Percentiles rank a stretch among this genome's conserved stretches.
Conservation (phyloP, 2,888 invertebrate genomes). For the Eristalinus sepulchralis region DNA sequence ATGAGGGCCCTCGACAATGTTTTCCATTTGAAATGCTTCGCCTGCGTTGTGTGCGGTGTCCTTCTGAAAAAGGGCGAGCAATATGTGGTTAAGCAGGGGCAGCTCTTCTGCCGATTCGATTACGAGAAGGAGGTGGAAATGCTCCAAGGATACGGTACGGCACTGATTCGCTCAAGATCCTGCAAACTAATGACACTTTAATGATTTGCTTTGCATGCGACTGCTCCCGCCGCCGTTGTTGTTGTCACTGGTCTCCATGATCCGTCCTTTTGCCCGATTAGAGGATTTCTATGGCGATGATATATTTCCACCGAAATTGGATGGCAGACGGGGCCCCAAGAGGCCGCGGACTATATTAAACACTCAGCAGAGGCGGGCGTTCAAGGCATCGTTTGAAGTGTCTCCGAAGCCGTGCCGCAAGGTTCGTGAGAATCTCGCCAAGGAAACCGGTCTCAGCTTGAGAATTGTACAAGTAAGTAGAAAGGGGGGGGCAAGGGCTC, state of each 20-base stretch:
- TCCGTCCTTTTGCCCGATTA: slow-evolving; percentile 50
- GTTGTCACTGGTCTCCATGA: not conserved
- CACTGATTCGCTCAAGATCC: slow-evolving; percentile 4
- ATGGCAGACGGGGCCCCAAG: slow-evolving; percentile 89
- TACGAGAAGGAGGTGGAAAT: slow-evolving; percentile 90
- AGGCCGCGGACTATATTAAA: slow-evolving; percentile 91
- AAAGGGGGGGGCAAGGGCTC: too few species aligned
- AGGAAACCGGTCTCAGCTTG: slow-evolving; percentile 91
- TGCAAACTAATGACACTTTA: slow-evolving; percentile 35
- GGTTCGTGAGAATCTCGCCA: slow-evolving; percentile 90
- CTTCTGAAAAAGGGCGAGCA: slow-evolving; percentile 90
- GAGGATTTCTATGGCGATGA: slow-evolving; percentile 84
- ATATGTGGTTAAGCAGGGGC: slow-evolving; percentile 89
- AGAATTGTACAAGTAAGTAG: slow-evolving; percentile 89
- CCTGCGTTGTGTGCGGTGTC: slow-evolving; percentile 89
- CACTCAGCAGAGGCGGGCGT: slow-evolving; percentile 90
- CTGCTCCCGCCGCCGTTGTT: not conserved
- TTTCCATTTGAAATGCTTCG: slow-evolving; percentile 90
- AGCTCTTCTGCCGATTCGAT: slow-evolving; percentile 89
- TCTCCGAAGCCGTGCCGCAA: slow-evolving; percentile 92
- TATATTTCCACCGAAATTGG: slow-evolving; percentile 83
- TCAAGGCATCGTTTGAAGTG: slow-evolving; percentile 92
- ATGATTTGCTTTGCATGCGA: slow-evolving; percentile 22
- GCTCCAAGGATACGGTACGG: slow-evolving; percentile 83
- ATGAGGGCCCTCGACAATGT: slow-evolving; percentile 89